Conservation (phyloP, 92 coral and sea anemone genomes). For the Actinernus sp. region DNA sequence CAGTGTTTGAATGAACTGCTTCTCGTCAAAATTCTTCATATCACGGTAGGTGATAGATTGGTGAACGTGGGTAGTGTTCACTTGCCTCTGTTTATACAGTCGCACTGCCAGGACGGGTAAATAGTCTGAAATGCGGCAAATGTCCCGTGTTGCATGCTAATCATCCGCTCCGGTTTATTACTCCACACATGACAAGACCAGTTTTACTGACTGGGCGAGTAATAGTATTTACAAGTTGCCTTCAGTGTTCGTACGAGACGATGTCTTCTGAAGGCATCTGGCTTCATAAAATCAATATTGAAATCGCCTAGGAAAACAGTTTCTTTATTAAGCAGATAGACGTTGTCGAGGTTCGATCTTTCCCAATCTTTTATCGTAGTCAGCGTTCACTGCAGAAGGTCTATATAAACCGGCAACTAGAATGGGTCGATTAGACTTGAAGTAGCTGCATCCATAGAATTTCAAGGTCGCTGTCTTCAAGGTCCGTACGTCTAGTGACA, state of each 20-base stretch:
- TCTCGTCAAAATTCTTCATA: no score
- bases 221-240: constrained; percentile 36
- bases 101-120: no score
- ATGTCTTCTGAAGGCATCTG: constrained; percentile 23
- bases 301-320: constrained; percentile 54
- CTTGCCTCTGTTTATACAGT: no score
- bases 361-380: background rate
- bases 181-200: constrained; percentile 51
- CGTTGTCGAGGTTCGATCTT: background rate
- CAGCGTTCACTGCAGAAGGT: background rate
- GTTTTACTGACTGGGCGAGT: constrained; percentile 54
- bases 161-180: constrained; percentile 42
- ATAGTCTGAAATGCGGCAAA: no score
- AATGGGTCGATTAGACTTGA: constrained; percentile 1
- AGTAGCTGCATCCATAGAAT: background rate
- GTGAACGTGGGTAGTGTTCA: no score
- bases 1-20: no score
- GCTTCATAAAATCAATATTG: constrained; percentile 41
- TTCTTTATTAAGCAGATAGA: constrained; percentile 28
- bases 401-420: background rate
- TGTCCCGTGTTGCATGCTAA: constrained; percentile 3
- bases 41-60: no score
- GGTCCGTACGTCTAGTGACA: no score
- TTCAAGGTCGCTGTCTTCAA: no score
- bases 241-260: constrained; percentile 43